A percentile compares a stretch with the other conserved stretches of the same genome.
Evolutionary conservation across 2,113 vertebrate genomes (phyloP).

Genomic region (Ceyx margarethae): DNA sequence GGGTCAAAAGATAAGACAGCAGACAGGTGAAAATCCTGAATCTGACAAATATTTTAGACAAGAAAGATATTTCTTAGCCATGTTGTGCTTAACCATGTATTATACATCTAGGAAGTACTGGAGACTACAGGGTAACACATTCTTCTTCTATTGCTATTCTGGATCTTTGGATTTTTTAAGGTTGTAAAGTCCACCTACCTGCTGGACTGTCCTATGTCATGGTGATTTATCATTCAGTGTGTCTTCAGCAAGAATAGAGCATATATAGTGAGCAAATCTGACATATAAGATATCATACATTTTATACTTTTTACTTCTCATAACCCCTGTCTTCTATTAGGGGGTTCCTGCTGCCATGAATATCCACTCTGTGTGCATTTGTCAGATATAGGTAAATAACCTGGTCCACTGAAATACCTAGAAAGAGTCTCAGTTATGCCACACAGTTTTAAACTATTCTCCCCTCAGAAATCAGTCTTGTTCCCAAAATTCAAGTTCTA

Average conservation of each 20-base stretch:
- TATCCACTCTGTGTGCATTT: neutral
- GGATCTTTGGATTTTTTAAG: neutral
- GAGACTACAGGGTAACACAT: neutral
- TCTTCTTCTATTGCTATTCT: neutral
- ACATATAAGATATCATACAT: neutral
- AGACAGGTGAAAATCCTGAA: slow-evolving; percentile 59
- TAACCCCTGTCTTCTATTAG: neutral
- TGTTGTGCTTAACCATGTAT: slow-evolving; percentile 27
- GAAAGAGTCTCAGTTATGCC: neutral
- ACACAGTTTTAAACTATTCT: neutral
- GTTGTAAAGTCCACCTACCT: neutral
- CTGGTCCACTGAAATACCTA: neutral
- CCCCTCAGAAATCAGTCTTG: neutral
- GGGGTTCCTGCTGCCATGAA: neutral
- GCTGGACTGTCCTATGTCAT: no score
- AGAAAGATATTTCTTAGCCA: slow-evolving; percentile 45
- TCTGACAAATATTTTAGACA: slow-evolving; percentile 65
- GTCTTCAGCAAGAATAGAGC: neutral
- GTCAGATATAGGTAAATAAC: neutral
- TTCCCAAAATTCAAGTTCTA: neutral
- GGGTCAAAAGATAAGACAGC: slow-evolving; percentile 66
- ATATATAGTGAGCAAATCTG: neutral
- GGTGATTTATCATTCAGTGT: neutral
- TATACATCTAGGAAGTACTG: neutral
- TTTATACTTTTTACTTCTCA: neutral